phyloP scores from a whole-genome alignment of 2,113 vertebrate species.

The Sialia sialis region DNA sequence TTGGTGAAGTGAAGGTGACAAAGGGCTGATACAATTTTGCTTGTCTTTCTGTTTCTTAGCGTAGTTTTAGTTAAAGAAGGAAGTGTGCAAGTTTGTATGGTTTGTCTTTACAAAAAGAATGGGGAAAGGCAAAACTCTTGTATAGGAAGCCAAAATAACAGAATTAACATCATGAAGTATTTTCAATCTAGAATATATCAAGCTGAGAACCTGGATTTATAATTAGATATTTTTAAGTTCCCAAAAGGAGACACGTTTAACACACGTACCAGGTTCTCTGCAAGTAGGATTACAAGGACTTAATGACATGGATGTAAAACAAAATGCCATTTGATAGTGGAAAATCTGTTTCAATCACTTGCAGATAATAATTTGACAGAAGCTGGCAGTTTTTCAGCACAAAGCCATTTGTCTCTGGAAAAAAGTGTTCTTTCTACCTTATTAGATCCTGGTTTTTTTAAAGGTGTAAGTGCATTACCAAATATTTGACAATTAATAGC shows the following conservation, averaged over 20 bases:
- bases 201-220: background rate
- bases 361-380: background rate
- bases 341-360: background rate
- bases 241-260: background rate
- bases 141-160: background rate
- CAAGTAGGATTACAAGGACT: background rate
- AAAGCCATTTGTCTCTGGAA: background rate
- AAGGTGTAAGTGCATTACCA: background rate
- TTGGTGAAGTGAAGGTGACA: background rate
- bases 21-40: background rate
- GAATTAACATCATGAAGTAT: background rate
- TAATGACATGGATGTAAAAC: background rate
- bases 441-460: background rate
- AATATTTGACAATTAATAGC: background rate
- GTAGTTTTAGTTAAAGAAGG: background rate
- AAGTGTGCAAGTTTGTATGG: background rate
- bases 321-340: background rate
- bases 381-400: background rate
- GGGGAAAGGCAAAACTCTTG: background rate
- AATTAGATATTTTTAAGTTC: background rate
- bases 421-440: background rate
- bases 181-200: background rate
- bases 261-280: background rate
- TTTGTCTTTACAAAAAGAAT: background rate
- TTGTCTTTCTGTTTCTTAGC: background rate